Evolutionary conservation across 1,140 invertebrate species (phyloP).

Genomic region (Drosophila guanche): DNA sequence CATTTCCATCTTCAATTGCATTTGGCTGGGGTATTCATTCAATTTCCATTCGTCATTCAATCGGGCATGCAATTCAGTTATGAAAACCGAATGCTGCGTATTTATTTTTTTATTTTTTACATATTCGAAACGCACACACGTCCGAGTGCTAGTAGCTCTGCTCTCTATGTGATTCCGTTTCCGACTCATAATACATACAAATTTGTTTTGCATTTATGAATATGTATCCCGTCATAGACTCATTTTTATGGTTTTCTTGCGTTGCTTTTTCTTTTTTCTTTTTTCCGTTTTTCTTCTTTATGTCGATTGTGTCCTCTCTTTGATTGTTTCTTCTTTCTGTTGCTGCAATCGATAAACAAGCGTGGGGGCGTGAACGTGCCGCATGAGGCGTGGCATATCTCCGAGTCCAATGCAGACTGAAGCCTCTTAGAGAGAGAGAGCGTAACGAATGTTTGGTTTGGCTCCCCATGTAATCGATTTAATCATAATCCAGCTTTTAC

Average conservation of each 20-base stretch:
- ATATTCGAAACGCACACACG: background rate
- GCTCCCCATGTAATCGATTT: slow-evolving; percentile 79
- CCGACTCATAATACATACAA: slow-evolving; percentile 17
- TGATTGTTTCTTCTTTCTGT: slow-evolving; percentile 12
- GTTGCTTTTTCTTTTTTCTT: background rate
- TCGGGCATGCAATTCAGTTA: slow-evolving; percentile 66
- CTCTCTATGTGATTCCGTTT: background rate
- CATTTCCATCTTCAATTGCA: slow-evolving; percentile 56
- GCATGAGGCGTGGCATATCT: slow-evolving; percentile 51
- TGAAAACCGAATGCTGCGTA: slow-evolving; percentile 65
- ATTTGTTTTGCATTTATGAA: slow-evolving; percentile 77
- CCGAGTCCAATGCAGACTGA: slow-evolving; percentile 60
- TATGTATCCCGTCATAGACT: slow-evolving; percentile 55
- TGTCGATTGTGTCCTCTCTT: slow-evolving; percentile 37
- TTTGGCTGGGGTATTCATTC: slow-evolving; percentile 52
- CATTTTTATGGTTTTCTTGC: slow-evolving; percentile 66
- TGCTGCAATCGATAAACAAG: slow-evolving; percentile 62
- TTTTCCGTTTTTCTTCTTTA: slow-evolving; percentile 49
- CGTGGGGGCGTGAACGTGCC: slow-evolving; percentile 22
- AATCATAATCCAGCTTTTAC: slow-evolving; percentile 82
- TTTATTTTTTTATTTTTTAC: slow-evolving; percentile 46
- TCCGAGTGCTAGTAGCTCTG: slow-evolving; percentile 18
- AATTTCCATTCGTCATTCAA: slow-evolving; percentile 64
- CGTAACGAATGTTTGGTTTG: slow-evolving; percentile 33
- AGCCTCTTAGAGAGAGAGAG: slow-evolving; percentile 23